Evolutionary conservation across 2,113 vertebrate species (phyloP).

Genomic region (Fulica atra): DNA sequence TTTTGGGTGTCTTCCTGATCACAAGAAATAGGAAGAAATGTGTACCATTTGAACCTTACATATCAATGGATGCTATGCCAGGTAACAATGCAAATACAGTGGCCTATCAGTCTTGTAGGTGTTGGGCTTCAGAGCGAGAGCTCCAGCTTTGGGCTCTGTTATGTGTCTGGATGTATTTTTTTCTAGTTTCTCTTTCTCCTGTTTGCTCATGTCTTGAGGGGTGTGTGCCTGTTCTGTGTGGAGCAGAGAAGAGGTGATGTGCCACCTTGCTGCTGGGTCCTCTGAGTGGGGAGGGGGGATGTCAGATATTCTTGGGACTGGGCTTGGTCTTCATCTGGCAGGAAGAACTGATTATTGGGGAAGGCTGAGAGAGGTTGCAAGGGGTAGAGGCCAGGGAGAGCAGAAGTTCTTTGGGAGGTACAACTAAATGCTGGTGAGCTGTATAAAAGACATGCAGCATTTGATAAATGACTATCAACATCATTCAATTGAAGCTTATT

Average conservation of each 20-base stretch:
- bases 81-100: slow-evolving; percentile 70
- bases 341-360: not conserved
- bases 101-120: not conserved
- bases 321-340: not conserved
- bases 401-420: not conserved
- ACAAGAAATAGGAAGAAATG: slow-evolving; percentile 87
- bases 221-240: not conserved
- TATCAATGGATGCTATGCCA: slow-evolving; percentile 92
- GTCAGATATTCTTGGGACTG: not conserved
- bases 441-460: not conserved
- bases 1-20: slow-evolving; percentile 91
- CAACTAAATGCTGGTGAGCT: not conserved
- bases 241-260: not conserved
- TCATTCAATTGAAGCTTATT: not conserved
- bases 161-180: not conserved
- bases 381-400: not conserved
- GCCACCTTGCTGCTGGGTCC: not conserved
- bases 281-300: not conserved
- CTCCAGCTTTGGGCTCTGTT: not conserved
- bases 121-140: not conserved
- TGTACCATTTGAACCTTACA: slow-evolving; percentile 91
- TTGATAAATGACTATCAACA: not conserved
- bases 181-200: not conserved
- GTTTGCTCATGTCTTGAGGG: not conserved
- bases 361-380: not conserved